Evolutionary conservation across 2,888 invertebrate genomes (phyloP).

Genomic region (Rhopalosiphum nymphaeae): DNA sequence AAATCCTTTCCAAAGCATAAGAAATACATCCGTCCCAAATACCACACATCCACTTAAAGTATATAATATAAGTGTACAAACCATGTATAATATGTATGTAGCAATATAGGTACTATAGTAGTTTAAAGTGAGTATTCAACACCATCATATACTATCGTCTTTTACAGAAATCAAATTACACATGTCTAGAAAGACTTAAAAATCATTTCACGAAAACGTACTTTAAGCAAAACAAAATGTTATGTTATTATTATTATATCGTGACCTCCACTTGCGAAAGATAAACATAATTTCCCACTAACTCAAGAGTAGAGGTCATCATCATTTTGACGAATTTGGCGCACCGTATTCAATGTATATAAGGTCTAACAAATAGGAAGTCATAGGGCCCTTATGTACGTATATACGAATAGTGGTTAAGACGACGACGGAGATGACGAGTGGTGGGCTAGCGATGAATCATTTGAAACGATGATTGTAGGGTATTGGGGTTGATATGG

Average conservation of each 20-base stretch:
- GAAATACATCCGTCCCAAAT: background rate
- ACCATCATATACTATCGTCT: background rate
- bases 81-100: background rate
- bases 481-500: background rate
- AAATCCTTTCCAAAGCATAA: background rate
- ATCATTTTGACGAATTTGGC: background rate
- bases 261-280: background rate
- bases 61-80: background rate
- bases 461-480: slow-evolving; percentile 33
- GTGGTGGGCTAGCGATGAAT: slow-evolving; percentile 15
- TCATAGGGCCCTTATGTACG: background rate
- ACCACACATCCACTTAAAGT: background rate
- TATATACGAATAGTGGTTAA: background rate
- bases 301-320: background rate
- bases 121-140: slow-evolving; percentile 9
- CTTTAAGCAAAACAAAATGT: background rate
- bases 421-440: background rate
- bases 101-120: background rate
- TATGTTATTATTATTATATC: background rate
- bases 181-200: background rate
- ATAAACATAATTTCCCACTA: background rate
- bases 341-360: no score
- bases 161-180: slow-evolving; percentile 1
- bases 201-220: background rate
- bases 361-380: background rate